Percentiles rank a stretch among this genome's conserved stretches.
phyloP scores from a whole-genome alignment of 1,140 invertebrate genomes.

The Aphidius gifuensis region DNA sequence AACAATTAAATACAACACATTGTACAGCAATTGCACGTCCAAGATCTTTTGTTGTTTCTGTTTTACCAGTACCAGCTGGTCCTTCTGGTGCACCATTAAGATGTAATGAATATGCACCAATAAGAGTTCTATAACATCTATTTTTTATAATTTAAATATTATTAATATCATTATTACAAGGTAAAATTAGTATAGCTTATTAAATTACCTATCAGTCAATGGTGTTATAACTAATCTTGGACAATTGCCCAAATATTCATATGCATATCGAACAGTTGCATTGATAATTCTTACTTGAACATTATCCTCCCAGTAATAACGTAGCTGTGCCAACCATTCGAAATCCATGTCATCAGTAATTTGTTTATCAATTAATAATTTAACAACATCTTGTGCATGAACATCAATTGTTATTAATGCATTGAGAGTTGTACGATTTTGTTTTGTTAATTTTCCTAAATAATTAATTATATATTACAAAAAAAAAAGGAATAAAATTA shows the following conservation, averaged over 20 bases:
- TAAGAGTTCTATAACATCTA: conserved; percentile 81
- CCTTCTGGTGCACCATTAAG: conserved; percentile 87
- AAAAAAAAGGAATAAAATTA: neutral
- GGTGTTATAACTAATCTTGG: conserved; percentile 70
- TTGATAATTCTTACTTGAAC: conserved; percentile 84
- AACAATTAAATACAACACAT: conserved; percentile 93
- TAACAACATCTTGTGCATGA: conserved; percentile 85
- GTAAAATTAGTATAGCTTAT: neutral
- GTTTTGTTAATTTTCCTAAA: conserved; percentile 59
- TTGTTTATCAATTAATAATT: conserved; percentile 67
- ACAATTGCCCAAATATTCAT: conserved; percentile 86
- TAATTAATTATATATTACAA: neutral
- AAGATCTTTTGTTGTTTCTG: conserved; percentile 85
- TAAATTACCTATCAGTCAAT: conserved; percentile 60
- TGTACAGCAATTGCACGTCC: conserved; percentile 88
- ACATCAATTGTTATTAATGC: conserved; percentile 89
- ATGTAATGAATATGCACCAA: conserved; percentile 84
- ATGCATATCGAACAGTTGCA: conserved; percentile 80
- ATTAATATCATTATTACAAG: neutral
- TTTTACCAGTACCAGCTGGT: conserved; percentile 86
- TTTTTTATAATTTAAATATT: neutral
- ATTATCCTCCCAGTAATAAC: conserved; percentile 87
- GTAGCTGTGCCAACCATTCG: conserved; percentile 85
- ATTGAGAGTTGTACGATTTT: conserved; percentile 76
- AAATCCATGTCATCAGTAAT: conserved; percentile 78